Evolutionary conservation across 2,888 invertebrate species (phyloP).

Genomic region (Limnephilus auricula): DNA sequence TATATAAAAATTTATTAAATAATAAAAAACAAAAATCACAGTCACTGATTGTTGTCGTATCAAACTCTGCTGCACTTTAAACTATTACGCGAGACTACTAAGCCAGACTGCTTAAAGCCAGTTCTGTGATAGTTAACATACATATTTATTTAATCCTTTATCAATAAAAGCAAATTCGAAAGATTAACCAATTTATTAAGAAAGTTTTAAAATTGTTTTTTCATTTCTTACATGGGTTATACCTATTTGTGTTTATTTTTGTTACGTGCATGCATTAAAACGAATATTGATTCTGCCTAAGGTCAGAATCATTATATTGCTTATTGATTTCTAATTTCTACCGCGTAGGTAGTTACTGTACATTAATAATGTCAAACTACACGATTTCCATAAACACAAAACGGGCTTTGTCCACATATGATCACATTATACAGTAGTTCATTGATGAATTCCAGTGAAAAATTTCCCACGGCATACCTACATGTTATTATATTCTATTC

Average conservation of each 20-base stretch:
- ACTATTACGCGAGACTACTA: too few species aligned
- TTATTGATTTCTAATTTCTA: background rate
- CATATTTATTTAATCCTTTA: too few species aligned
- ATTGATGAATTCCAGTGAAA: background rate
- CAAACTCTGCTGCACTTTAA: background rate
- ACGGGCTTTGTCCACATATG: background rate
- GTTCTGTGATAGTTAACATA: too few species aligned
- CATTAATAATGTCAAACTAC: background rate
- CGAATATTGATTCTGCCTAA: background rate
- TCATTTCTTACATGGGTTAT: too few species aligned
- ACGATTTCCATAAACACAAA: background rate
- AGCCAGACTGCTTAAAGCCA: too few species aligned
- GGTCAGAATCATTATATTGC: background rate
- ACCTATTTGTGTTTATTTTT: background rate
- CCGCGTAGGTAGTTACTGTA: background rate
- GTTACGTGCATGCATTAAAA: background rate
- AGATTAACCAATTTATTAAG: too few species aligned
- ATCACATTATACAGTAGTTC: background rate
- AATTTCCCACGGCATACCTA: background rate
- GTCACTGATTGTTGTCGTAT: background rate
- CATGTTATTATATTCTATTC: background rate
- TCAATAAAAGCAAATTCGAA: too few species aligned
- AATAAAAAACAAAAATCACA: too few species aligned
- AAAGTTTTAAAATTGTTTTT: too few species aligned
- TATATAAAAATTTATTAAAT: too few species aligned